Percentiles rank a stretch among this genome's conserved stretches.
Conservation (phyloP, 2,113 vertebrate species). For the Emydocephalus ijimae region DNA sequence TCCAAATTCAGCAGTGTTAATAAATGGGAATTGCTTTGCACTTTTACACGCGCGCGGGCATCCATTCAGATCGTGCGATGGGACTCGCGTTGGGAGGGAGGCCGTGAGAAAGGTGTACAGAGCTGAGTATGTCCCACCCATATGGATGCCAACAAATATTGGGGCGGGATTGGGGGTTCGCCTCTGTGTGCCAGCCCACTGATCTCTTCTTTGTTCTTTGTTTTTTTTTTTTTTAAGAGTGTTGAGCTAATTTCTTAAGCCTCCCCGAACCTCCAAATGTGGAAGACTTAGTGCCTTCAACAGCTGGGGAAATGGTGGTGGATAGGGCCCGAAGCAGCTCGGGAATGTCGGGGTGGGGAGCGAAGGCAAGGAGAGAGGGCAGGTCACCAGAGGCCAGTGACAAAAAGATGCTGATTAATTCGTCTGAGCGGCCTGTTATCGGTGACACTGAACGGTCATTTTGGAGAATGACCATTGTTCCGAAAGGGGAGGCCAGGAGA, state of each 20-base stretch:
- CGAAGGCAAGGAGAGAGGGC: not conserved
- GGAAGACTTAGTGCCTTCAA: not conserved
- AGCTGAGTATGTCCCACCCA: not conserved
- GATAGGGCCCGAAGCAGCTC: not conserved
- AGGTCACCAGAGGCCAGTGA: conserved; percentile 40
- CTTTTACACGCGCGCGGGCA: not conserved
- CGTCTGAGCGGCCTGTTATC: conserved; percentile 79
- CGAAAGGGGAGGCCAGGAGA: conserved; percentile 5
- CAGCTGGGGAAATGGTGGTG: not conserved
- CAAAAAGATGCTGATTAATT: conserved; percentile 88
- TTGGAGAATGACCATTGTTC: conserved; percentile 95
- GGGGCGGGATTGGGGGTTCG: not conserved
- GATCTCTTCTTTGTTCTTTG: not conserved
- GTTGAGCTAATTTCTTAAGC: not conserved
- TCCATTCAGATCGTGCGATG: not conserved
- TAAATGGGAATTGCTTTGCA: not conserved
- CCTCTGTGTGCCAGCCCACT: not conserved
- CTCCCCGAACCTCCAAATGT: not conserved
- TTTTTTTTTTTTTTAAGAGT: not conserved
- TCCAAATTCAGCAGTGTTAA: not conserved
- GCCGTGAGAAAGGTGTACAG: not conserved
- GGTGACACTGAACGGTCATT: conserved; percentile 94
- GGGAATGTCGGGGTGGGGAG: not conserved
- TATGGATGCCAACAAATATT: not conserved
- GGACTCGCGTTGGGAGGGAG: not conserved